Evolutionary conservation across 1,140 invertebrate genomes (phyloP).

Genomic region (Drosophila orena): DNA sequence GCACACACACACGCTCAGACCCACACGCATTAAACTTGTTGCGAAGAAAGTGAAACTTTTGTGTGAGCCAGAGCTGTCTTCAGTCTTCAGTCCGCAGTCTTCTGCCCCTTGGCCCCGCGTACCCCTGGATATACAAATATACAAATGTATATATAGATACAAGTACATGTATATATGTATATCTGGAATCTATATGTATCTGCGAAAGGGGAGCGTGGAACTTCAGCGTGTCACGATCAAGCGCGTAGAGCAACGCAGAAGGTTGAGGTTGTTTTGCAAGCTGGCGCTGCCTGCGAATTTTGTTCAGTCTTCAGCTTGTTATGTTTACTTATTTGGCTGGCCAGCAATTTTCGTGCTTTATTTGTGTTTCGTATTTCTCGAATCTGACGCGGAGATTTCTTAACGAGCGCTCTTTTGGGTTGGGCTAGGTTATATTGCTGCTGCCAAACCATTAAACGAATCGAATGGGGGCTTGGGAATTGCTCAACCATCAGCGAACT

Average conservation of each 20-base stretch:
- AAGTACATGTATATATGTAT: background rate
- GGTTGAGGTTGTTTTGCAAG: slow-evolving; percentile 77
- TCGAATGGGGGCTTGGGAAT: slow-evolving; percentile 52
- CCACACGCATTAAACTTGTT: slow-evolving; percentile 72
- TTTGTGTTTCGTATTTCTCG: slow-evolving; percentile 8
- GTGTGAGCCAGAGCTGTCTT: slow-evolving; percentile 27
- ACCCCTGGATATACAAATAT: background rate
- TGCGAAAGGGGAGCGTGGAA: slow-evolving; percentile 47
- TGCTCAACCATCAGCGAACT: slow-evolving; percentile 55
- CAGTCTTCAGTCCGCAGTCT: background rate
- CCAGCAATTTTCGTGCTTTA: slow-evolving; percentile 29
- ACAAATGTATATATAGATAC: no score
- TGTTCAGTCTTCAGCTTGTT: slow-evolving; percentile 23
- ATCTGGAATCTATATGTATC: background rate
- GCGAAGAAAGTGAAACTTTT: slow-evolving; percentile 82
- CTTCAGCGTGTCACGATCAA: slow-evolving; percentile 66
- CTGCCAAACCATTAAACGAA: slow-evolving; percentile 52
- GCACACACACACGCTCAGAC: slow-evolving; percentile 25
- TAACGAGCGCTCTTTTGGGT: slow-evolving; percentile 55
- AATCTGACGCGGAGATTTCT: slow-evolving; percentile 33
- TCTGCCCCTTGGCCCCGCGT: slow-evolving; percentile 16
- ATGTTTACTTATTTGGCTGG: slow-evolving; percentile 30
- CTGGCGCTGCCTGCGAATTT: slow-evolving; percentile 37
- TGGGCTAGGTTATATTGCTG: slow-evolving; percentile 72
- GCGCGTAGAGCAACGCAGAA: slow-evolving; percentile 65